Base-by-base conservation (phyloP, 2,888 invertebrate species). In the Synergus japonicus region DNA sequence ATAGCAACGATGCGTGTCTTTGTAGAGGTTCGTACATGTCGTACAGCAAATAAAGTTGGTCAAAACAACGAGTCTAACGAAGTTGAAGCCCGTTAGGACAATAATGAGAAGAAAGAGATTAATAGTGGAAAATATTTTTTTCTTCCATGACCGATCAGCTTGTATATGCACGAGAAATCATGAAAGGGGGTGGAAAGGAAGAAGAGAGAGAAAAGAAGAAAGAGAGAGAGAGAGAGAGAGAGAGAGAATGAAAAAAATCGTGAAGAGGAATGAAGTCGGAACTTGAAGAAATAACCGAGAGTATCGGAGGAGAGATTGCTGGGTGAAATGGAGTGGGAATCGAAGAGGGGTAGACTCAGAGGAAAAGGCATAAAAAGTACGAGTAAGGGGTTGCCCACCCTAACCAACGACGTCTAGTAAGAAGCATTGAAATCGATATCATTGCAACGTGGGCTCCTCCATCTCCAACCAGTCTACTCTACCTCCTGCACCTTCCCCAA, bases 341-440 rank as follows among this genome's bases (percentile, higher is more conserved):
- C 85, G 83, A 86, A 88, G 88, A 87, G 86, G 87, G 87, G 89
- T 86, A 87, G 87, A 86, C 86, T 76, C 84, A 87, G 88, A 86
- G 88, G 89, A 88, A 88, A 88, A 88, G 83, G 66, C 66, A 69
- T 79, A 81, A 91, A 90, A 91, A 91, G 89, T 90, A 91, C 90
- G 91, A 91, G 89, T 90, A 91, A 90, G 91, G 90, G 90, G 90
- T 91, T 90, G 90, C 89, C 91, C 89, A 87, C 90, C 91, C 91
- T 88, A 88, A 88, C 87, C 88, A 89, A 90, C 90, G 88, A 87
- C 89, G 90, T 82, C 89, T 90, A 89, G 89, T 91, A 92, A 92
- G 92, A 89, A 92, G 73, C 73, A 73, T 73, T 73, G 73, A 37
- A 73, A 92, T 92, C 90, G 92, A 92, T 92, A 92, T 90, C 91